Evolutionary conservation across 2,888 invertebrate species (phyloP).

Genomic region (Heliothis peltigera): DNA sequence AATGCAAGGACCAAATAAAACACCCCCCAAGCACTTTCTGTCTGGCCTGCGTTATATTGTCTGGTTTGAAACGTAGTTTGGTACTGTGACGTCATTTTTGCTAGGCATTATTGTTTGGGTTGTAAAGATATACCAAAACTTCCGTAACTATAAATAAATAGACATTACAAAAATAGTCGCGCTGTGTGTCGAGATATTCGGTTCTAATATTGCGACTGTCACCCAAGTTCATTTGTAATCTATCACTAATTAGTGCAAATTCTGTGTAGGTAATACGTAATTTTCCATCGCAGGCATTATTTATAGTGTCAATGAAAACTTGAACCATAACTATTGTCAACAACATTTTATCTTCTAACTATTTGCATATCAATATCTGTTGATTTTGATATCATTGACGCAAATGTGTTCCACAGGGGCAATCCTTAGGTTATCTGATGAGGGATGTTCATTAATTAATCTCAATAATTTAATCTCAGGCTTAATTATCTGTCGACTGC

Average conservation of each 20-base stretch:
- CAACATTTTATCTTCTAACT: constrained; percentile 69
- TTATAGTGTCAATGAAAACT: constrained; percentile 78
- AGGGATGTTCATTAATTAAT: constrained; percentile 76
- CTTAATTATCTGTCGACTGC: constrained; percentile 9
- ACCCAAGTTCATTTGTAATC: neutral
- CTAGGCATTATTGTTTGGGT: constrained; percentile 26
- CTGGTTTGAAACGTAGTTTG: constrained; percentile 55
- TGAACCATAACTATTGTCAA: constrained; percentile 74
- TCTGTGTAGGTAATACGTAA: constrained; percentile 48
- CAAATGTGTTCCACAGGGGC: constrained; percentile 73
- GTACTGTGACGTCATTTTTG: constrained; percentile 49
- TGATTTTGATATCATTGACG: constrained; percentile 79
- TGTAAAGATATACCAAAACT: constrained; percentile 16
- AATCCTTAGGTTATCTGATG: constrained; percentile 78
- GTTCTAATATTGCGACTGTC: neutral
- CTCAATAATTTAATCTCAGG: constrained; percentile 52
- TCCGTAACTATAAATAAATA: constrained; percentile 35
- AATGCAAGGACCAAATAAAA: constrained; percentile 80
- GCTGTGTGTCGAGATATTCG: neutral
- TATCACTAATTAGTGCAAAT: constrained; percentile 27
- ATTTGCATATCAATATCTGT: constrained; percentile 65
- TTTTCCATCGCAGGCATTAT: constrained; percentile 71
- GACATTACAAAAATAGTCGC: constrained; percentile 10
- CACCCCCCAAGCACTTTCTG: constrained; percentile 72
- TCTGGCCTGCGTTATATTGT: constrained; percentile 69